Conservation (phyloP, 2,113 vertebrate species). For the Cottus gobio region DNA sequence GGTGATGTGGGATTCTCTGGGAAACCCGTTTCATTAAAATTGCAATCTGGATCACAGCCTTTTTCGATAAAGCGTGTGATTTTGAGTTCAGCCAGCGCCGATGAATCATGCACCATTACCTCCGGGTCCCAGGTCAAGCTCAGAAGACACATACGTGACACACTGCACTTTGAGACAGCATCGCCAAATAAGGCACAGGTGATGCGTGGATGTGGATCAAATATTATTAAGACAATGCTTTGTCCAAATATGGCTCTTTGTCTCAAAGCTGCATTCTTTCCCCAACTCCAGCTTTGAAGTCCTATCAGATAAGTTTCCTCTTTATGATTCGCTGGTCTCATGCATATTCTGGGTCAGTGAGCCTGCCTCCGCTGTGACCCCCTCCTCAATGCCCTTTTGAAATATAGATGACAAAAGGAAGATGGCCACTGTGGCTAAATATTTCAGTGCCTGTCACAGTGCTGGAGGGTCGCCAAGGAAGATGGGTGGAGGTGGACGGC, state of each 20-base stretch:
- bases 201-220: conserved; percentile 11
- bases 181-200: conserved; percentile 35
- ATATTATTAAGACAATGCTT: conserved; percentile 4
- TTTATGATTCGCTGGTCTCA: conserved; percentile 44
- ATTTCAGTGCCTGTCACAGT: conserved; percentile 67
- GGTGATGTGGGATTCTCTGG: conserved; percentile 25
- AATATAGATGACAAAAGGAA: conserved; percentile 69
- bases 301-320: conserved; percentile 39
- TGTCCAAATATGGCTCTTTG: conserved; percentile 24
- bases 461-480: conserved; percentile 34
- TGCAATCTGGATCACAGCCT: conserved; percentile 6
- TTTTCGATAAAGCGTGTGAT: neutral
- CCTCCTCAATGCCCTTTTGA: conserved; percentile 39
- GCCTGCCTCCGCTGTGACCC: conserved; percentile 24
- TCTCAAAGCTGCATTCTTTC: conserved; percentile 18
- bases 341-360: conserved; percentile 62
- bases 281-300: conserved; percentile 52
- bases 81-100: conserved; percentile 2
- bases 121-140: conserved; percentile 14
- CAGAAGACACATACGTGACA: neutral
- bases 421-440: conserved; percentile 67
- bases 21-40: neutral
- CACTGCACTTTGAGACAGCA: conserved; percentile 28
- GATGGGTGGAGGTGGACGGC: neutral
- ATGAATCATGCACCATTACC: conserved; percentile 19